A percentile compares a stretch with the other conserved stretches of the same genome.
Evolutionary conservation across 2,113 vertebrate genomes (phyloP).

Genomic region (Seriola rivoliana): DNA sequence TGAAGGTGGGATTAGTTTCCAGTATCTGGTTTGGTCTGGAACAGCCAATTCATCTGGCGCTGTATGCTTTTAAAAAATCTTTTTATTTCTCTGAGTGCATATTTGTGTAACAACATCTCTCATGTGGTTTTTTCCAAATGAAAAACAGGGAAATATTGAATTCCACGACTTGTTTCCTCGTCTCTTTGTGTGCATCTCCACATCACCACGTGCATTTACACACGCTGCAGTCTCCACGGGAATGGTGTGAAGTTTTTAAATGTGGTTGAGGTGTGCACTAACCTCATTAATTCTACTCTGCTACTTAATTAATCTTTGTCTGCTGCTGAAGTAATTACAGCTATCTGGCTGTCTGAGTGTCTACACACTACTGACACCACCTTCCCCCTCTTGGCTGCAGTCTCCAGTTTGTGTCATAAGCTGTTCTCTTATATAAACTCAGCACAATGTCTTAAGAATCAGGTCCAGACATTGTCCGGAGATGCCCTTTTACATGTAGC

Average conservation of each 20-base stretch:
- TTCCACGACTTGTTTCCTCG: neutral
- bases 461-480: too few relatives aligned
- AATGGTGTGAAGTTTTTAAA: constrained; percentile 55
- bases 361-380: constrained; percentile 54
- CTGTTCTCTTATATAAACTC: too few relatives aligned
- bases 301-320: constrained; percentile 79
- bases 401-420: constrained; percentile 44
- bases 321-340: constrained; percentile 72
- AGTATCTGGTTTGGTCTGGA: neutral
- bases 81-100: neutral
- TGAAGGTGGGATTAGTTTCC: constrained; percentile 29
- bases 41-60: neutral
- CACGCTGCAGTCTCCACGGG: constrained; percentile 15
- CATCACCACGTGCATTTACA: neutral
- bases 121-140: neutral
- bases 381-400: constrained; percentile 42
- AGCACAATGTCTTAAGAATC: too few relatives aligned
- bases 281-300: constrained; percentile 73
- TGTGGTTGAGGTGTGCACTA: constrained; percentile 54
- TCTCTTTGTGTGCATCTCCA: neutral
- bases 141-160: neutral
- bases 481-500: too few relatives aligned
- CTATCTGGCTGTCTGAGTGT: constrained; percentile 55
- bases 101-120: constrained; percentile 10
- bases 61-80: neutral